phyloP scores from a whole-genome alignment of 2,113 vertebrate genomes.

The Myxocyprinus asiaticus region DNA sequence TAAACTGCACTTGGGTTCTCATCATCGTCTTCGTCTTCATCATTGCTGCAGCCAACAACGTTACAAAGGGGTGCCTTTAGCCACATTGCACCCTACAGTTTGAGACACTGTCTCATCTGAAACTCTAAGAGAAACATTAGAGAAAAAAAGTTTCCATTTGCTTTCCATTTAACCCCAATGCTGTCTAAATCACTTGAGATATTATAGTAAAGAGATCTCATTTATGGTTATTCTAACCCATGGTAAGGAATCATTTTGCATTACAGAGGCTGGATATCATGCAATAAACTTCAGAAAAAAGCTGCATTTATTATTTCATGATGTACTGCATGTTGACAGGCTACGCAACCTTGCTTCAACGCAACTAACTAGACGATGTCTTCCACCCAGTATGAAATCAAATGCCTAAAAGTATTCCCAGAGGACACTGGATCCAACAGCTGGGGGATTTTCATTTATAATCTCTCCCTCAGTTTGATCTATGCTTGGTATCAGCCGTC shows the following conservation, averaged over 20 bases:
- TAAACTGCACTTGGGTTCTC: no score
- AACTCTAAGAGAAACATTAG: no score
- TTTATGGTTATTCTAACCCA: neutral
- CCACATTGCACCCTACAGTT: no score
- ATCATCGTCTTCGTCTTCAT: no score
- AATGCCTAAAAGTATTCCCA: neutral
- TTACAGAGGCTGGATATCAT: neutral
- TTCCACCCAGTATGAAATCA: slow-evolving; percentile 12
- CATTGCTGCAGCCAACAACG: no score
- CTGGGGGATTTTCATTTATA: neutral
- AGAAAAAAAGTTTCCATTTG: no score
- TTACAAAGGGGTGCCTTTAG: no score
- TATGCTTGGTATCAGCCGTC: slow-evolving; percentile 18
- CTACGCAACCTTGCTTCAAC: neutral
- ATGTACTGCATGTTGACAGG: slow-evolving; percentile 4
- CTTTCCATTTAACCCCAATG: no score
- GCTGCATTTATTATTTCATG: neutral
- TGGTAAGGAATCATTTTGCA: neutral
- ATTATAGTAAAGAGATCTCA: neutral
- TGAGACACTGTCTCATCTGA: no score
- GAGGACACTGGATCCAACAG: neutral
- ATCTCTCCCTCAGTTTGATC: slow-evolving; percentile 31
- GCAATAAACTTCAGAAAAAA: neutral
- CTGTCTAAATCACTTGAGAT: neutral
- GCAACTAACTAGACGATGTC: neutral